A percentile compares a stretch with the other conserved stretches of the same genome.
Conservation (phyloP, 2,113 vertebrate genomes). For the Dendrocopos noguchii region DNA sequence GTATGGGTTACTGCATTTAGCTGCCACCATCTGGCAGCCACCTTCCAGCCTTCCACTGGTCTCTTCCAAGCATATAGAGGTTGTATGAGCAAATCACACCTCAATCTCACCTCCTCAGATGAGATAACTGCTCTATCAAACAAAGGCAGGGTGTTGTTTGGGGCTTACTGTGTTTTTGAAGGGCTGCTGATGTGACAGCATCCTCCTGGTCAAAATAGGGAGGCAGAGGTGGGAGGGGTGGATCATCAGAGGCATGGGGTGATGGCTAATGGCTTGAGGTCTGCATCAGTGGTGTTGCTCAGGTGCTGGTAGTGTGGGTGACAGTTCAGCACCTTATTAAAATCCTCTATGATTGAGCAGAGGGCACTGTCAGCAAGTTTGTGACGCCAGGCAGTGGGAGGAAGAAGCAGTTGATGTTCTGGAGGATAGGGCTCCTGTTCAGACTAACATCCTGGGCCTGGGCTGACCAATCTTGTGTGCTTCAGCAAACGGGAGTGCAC, state of each 20-base stretch:
- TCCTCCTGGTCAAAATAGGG: not conserved
- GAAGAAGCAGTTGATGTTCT: not conserved
- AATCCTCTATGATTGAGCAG: not conserved
- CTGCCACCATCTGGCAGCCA: not conserved
- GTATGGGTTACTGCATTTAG: not conserved
- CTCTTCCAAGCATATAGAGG: not conserved
- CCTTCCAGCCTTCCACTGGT: not conserved
- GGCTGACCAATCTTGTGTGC: not conserved
- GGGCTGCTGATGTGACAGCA: rapidly evolving
- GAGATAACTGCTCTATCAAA: not conserved
- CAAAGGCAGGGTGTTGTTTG: not conserved
- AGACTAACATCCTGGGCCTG: not conserved
- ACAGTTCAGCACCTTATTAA: not conserved
- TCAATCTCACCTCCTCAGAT: not conserved
- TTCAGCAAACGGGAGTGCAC: not conserved
- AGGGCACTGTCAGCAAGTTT: not conserved
- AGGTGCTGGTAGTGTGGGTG: not conserved
- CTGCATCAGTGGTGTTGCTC: not conserved
- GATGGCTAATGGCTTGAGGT: not conserved
- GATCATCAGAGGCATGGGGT: not conserved
- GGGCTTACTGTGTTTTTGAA: not conserved
- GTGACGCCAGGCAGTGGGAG: not conserved
- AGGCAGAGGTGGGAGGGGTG: not conserved
- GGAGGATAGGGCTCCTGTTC: not conserved
- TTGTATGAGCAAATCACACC: not conserved